phyloP scores from a whole-genome alignment of 2,797 vertebrate species.

The Cryptoprocta ferox region DNA sequence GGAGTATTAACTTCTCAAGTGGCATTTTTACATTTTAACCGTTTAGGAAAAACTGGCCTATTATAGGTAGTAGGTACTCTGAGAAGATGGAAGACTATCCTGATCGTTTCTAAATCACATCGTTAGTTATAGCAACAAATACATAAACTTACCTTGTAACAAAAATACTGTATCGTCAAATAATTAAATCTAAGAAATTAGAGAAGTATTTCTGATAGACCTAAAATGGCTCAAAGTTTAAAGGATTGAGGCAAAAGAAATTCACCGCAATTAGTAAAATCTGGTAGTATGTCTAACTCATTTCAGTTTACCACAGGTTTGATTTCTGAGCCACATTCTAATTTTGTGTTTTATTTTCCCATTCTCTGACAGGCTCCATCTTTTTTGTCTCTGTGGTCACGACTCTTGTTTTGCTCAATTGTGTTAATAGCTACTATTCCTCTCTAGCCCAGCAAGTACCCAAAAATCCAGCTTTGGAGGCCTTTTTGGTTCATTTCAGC shows the following conservation, averaged over 20 bases:
- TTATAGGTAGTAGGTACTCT: not conserved
- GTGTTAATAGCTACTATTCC: constrained; percentile 72
- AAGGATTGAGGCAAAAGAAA: not conserved
- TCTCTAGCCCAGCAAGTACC: constrained; percentile 59
- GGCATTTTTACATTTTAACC: not conserved
- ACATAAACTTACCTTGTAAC: not conserved
- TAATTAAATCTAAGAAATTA: constrained; percentile 23
- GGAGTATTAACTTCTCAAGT: not conserved
- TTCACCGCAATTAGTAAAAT: not conserved
- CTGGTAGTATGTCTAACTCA: not conserved
- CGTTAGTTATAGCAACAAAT: not conserved
- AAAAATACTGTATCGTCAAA: not conserved
- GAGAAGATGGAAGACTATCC: not conserved
- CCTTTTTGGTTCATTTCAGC: constrained; percentile 87
- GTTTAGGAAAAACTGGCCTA: not conserved
- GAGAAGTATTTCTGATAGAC: not conserved
- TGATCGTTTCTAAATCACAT: not conserved
- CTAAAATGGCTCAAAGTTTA: not conserved
- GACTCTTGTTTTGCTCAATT: not conserved
- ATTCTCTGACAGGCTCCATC: constrained; percentile 53
- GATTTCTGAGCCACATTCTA: not conserved
- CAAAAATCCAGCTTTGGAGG: constrained; percentile 71
- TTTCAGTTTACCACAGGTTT: not conserved
- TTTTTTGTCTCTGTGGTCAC: not conserved
- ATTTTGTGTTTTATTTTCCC: not conserved